These are phyloP conservation scores for Amorpha juglandis DNA, from an alignment of 2,888 invertebrate genomes.

Conservation along the genomic window DNA sequence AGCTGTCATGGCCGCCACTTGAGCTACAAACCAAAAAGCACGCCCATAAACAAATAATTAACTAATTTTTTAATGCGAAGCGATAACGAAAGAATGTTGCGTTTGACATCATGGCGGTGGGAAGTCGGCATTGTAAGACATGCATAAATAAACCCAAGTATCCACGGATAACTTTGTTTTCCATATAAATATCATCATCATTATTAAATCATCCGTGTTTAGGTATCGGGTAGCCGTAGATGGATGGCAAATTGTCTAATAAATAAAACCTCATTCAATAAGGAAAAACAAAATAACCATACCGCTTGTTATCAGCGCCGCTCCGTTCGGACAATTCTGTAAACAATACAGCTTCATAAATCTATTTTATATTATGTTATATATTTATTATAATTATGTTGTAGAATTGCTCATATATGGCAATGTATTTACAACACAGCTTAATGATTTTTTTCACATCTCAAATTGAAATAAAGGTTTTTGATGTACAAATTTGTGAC, in stretches of 20 bases:
- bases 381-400: neutral
- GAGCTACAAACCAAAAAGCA: constrained; percentile 46
- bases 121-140: too few species aligned
- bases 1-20: constrained; percentile 50
- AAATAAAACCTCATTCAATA: neutral
- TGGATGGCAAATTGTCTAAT: too few species aligned
- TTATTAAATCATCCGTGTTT: too few species aligned
- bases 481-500: neutral
- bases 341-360: constrained; percentile 80
- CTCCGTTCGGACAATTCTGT: constrained; percentile 63
- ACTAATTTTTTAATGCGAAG: too few species aligned
- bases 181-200: too few species aligned
- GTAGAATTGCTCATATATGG: neutral
- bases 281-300: constrained; percentile 45
- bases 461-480: constrained; percentile 27
- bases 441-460: constrained; percentile 26
- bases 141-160: too few species aligned
- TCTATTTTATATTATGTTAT: constrained; percentile 35
- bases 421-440: constrained; percentile 4
- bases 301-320: constrained; percentile 56
- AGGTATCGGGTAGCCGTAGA: too few species aligned
- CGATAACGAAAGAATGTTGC: too few species aligned
- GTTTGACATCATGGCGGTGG: too few species aligned
- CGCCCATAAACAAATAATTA: neutral
- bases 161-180: too few species aligned